Evolutionary conservation across 2,888 invertebrate genomes (phyloP), one percentile per base, ranked within the genome.

Genomic region (Acleris cristana): DNA sequence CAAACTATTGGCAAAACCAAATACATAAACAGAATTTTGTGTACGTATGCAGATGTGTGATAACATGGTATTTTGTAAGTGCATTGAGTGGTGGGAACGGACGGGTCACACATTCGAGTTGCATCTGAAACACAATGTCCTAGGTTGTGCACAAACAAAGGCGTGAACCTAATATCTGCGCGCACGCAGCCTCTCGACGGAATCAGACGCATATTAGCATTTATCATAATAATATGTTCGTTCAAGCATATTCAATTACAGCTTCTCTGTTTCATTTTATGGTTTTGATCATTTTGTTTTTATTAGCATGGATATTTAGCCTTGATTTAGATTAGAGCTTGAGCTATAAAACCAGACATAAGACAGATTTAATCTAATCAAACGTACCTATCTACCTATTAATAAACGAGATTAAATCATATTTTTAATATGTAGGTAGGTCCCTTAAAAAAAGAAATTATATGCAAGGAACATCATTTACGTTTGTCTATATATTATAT

Each of bases 61-160:
- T 73, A 71, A 81, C 74, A 73, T 71, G 73, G 71, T 78, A 80
- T 88, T 87, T 87, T 84, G 85, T 80, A 89, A 90, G 82, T 79
- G 77, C 80, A 82, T 83, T 81, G 80, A 85, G 80, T 76, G 86
- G 90, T 91, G 90, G 87, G 91, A 91, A 90, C 75, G 90, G 89
- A 90, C 75, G 80, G 79, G 75, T 80, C 82, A 79, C 78, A 82
- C 82, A 87, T 88, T 85, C 79, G 82, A 77, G 77, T 83, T 65
- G 72, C 74, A 70, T 83, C 82, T 76, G 79, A 82, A 83, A 87
- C 72, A 87, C 88, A 89, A 87, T 89, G 85, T 85, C 80, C 80
- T 79, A 75, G 76, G 77, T 81, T 77, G 82, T 78, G 82, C 85
- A 86, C 86, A 90, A 87, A 89, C 66, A 90, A 88, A 90, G 88